Conservation (phyloP, 1,140 invertebrate genomes). For the Nasonia giraulti region DNA sequence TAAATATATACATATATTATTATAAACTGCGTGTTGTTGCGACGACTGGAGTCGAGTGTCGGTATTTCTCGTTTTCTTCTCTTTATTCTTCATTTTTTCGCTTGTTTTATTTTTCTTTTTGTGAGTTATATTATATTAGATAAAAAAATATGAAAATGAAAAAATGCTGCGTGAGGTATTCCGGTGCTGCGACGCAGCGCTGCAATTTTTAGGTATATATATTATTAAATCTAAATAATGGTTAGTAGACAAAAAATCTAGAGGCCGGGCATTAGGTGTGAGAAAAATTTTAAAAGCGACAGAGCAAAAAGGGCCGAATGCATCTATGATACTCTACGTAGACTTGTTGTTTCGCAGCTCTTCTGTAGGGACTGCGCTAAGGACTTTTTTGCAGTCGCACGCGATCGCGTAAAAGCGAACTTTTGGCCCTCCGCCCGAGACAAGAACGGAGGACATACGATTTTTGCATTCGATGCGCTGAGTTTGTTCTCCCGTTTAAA, state of each 20-base stretch:
- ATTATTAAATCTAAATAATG: constrained; percentile 61
- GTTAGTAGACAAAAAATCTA: constrained; percentile 62
- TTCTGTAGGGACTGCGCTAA: background rate
- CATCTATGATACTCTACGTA: constrained; percentile 45
- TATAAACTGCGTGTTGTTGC: constrained; percentile 53
- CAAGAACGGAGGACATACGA: constrained; percentile 37
- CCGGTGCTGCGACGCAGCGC: constrained; percentile 62
- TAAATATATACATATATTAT: constrained; percentile 54
- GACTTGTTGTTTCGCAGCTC: constrained; percentile 44
- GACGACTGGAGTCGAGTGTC: constrained; percentile 52
- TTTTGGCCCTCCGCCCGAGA: constrained; percentile 32
- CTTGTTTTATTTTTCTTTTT: constrained; percentile 54
- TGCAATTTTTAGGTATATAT: constrained; percentile 63
- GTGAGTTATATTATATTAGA: constrained; percentile 52
- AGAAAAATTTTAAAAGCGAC: constrained; percentile 46
- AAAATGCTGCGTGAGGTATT: constrained; percentile 64
- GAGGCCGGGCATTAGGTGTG: constrained; percentile 65
- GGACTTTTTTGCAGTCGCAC: constrained; percentile 42
- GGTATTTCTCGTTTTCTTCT: constrained; percentile 55
- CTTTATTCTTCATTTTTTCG: constrained; percentile 55
- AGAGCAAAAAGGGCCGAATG: constrained; percentile 42
- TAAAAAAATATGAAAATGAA: constrained; percentile 52
- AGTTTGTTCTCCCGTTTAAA: constrained; percentile 40
- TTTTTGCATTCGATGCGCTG: constrained; percentile 41
- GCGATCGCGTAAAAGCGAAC: constrained; percentile 35